Conservation (phyloP, 2,888 invertebrate genomes). For the Blera fallax region DNA sequence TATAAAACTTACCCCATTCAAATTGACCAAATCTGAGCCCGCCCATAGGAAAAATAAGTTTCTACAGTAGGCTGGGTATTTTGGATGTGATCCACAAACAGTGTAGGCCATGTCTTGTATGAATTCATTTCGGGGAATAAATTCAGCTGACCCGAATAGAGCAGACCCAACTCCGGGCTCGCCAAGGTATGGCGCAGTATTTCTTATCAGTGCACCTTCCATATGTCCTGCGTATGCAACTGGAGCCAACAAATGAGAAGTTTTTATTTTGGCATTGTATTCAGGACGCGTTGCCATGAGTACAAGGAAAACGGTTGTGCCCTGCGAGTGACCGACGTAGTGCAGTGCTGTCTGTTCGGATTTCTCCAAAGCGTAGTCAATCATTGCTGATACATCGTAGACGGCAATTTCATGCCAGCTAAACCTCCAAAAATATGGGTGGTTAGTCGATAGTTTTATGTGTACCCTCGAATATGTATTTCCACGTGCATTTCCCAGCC, state of each 20-base stretch:
- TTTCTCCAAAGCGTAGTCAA: conserved; percentile 83
- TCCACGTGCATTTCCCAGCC: conserved; percentile 86
- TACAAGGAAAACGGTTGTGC: conserved; percentile 83
- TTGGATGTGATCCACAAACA: conserved; percentile 75
- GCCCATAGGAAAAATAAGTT: conserved; percentile 76
- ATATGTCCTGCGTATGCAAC: conserved; percentile 86
- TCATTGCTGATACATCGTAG: conserved; percentile 85
- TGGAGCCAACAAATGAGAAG: conserved; percentile 84
- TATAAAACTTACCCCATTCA: conserved; percentile 74
- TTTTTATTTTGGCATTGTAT: conserved; percentile 82
- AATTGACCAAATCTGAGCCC: conserved; percentile 74
- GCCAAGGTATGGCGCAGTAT: conserved; percentile 79
- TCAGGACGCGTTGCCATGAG: conserved; percentile 81
- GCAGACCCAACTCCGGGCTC: conserved; percentile 73
- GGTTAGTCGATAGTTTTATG: conserved; percentile 76
- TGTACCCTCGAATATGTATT: conserved; percentile 85
- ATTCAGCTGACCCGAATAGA: conserved; percentile 82
- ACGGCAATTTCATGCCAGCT: conserved; percentile 84
- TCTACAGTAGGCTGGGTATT: conserved; percentile 74
- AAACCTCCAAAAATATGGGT: conserved; percentile 79
- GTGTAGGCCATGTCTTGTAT: conserved; percentile 76
- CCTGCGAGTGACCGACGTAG: conserved; percentile 86
- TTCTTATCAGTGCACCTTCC: conserved; percentile 80
- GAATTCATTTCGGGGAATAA: conserved; percentile 79
- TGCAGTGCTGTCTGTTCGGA: conserved; percentile 83